A percentile compares a stretch with the other conserved stretches of the same genome.
phyloP scores from a whole-genome alignment of 2,797 vertebrate genomes.

The Buceros bicornis region DNA sequence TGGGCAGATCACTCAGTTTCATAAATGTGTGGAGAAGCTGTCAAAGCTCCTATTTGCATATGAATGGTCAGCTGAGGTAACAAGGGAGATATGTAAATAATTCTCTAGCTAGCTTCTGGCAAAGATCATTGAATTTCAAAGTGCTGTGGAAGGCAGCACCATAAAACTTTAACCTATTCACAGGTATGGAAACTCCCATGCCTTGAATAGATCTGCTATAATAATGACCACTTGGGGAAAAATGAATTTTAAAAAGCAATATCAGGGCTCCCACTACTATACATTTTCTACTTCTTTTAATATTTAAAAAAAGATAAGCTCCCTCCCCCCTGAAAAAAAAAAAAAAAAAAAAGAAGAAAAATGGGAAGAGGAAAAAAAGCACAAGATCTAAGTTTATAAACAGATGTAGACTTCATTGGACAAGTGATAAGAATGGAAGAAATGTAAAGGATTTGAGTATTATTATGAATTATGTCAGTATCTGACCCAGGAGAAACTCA shows the following conservation, averaged over 20 bases:
- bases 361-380: no score
- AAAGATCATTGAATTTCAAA: constrained; percentile 64
- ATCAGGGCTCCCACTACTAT: background rate
- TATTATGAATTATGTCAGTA: background rate
- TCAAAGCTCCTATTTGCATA: constrained; percentile 60
- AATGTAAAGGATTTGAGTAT: background rate
- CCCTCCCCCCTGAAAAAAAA: rapidly evolving
- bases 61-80: constrained; percentile 64
- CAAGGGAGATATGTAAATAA: constrained; percentile 49
- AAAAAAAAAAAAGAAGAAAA: rapidly evolving
- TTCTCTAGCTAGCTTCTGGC: constrained; percentile 22
- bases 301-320: background rate
- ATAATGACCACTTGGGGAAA: constrained; percentile 37
- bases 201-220: constrained; percentile 23
- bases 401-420: background rate
- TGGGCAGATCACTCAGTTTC: constrained; percentile 23
- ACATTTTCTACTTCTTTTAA: background rate
- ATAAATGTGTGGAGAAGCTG: constrained; percentile 48
- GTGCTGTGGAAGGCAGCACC: constrained; percentile 36
- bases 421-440: background rate
- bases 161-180: constrained; percentile 56
- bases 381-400: background rate
- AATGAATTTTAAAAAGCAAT: constrained; percentile 28
- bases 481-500: background rate
- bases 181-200: constrained; percentile 36